Percentiles rank a stretch among this genome's conserved stretches.
Evolutionary conservation across 2,113 vertebrate species (phyloP).

Genomic region (Oreochromis tanganicae): DNA sequence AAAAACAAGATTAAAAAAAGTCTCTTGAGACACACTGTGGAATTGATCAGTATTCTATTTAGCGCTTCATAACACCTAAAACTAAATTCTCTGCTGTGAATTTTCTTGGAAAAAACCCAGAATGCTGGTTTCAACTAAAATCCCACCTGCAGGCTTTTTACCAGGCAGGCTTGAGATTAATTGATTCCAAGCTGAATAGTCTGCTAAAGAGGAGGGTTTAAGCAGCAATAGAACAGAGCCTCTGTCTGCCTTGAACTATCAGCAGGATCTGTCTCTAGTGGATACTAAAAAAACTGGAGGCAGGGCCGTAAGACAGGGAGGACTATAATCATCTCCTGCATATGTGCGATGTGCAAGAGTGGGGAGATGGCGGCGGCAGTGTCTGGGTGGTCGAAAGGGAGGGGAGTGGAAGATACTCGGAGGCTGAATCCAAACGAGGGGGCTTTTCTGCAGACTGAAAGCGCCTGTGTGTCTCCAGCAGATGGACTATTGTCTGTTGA

Average conservation of each 20-base stretch:
- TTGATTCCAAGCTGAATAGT: constrained; percentile 61
- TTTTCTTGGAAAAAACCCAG: constrained; percentile 34
- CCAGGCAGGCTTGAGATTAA: constrained; percentile 50
- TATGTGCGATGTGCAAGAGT: constrained; percentile 50
- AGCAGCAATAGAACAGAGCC: constrained; percentile 39
- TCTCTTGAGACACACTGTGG: constrained; percentile 18
- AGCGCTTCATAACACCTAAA: constrained; percentile 34
- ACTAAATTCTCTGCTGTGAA: constrained; percentile 10
- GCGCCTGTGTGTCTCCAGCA: constrained; percentile 66
- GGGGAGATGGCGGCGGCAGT: constrained; percentile 57
- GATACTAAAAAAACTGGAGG: constrained; percentile 60
- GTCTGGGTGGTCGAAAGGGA: constrained; percentile 75
- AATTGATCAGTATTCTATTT: constrained; percentile 43
- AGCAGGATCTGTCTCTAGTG: constrained; percentile 57
- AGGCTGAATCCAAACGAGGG: constrained; percentile 65
- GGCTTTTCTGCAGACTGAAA: constrained; percentile 57
- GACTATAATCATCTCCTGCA: constrained; percentile 68
- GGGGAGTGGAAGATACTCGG: constrained; percentile 53
- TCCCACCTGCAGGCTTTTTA: constrained; percentile 50
- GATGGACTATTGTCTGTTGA: constrained; percentile 74
- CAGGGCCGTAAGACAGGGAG: constrained; percentile 58
- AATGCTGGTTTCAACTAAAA: constrained; percentile 43
- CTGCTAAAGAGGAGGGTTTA: constrained; percentile 60
- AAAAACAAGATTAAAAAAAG: background rate
- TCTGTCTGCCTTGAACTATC: constrained; percentile 52